phyloP scores from a whole-genome alignment of 2,888 invertebrate genomes.

The Temnothorax ravouxi region DNA sequence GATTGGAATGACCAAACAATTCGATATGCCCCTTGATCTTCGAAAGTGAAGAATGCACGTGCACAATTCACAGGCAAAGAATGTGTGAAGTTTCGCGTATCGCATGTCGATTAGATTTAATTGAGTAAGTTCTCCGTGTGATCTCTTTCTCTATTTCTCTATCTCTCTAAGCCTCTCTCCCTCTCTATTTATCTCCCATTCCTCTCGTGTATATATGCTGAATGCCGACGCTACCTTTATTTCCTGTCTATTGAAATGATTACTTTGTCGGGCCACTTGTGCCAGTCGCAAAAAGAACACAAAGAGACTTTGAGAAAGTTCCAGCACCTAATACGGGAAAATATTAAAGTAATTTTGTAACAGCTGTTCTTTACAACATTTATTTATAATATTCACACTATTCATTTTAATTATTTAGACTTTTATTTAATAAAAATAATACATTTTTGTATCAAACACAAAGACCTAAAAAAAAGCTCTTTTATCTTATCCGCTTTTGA shows the following conservation, averaged over 20 bases:
- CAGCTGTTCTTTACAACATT: background rate
- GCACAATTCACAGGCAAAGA: constrained; percentile 16
- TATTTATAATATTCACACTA: background rate
- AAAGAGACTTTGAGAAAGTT: background rate
- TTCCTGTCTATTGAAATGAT: constrained; percentile 7
- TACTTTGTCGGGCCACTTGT: background rate
- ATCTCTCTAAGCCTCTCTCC: too few relatives aligned
- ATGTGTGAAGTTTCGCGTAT: constrained; percentile 7
- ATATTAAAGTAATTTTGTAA: background rate
- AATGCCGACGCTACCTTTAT: background rate
- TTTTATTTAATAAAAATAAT: background rate
- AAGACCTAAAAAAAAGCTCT: background rate
- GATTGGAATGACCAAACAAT: constrained; percentile 57
- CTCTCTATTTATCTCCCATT: background rate
- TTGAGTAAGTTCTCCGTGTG: background rate
- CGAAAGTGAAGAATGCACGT: constrained; percentile 26
- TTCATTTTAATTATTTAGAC: background rate
- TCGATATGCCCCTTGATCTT: constrained; percentile 29
- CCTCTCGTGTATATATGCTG: background rate
- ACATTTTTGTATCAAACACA: background rate
- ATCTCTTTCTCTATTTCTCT: background rate
- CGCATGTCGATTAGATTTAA: constrained; percentile 37
- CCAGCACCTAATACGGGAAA: background rate
- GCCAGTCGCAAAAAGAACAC: background rate
- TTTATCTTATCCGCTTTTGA: background rate